Evolutionary conservation across 2,797 vertebrate genomes (phyloP), one percentile per base, ranked within the genome.

Genomic region (Sciurus vulgaris): DNA sequence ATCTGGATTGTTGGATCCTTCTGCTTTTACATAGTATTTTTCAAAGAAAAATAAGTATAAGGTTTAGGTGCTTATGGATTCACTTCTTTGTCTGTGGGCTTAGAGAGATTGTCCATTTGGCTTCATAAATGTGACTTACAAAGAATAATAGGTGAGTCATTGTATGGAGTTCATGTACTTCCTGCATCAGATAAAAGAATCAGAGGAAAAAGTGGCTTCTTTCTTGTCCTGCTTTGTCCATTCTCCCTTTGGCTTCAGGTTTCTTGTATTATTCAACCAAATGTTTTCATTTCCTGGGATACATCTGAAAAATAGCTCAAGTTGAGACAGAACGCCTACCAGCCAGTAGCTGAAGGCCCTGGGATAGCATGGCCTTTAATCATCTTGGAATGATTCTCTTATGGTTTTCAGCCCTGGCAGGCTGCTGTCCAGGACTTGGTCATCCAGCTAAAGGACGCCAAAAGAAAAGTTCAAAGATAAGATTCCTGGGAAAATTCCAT

Each of bases 401-500:
- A 2, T 0, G 41, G 92, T 56, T 73, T 81, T 96, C 78, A 90
- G 5, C 35, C n/a, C 77, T 2, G 12, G 33, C 86, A 89, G 85
- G 78, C 96, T 59, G 24, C 30, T 92, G 76, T 85, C 70, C 70
- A 67, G 76, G 51, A 44, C 30, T 78, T 77, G 92, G 61, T 89
- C 83, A 33, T 84, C 56, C 51, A 67, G 59, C 82, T 79, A 59
- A 56, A 61, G 63, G 83, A 47, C 20, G 22, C 92, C 61, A 44
- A 93, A 94, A 91, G 86, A 84, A 59, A 69, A 91, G 61, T 77
- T 69, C 72, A 83, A 63, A 95, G 96, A 95, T 94, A 82, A 93
- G 41, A 44, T 89, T 95, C 85, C 94, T 97, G 96, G 96, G 96
- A 95, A 96, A 84, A 95, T 94, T 94, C 91, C 83, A 17, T 82